Evolutionary conservation across 2,113 vertebrate genomes (phyloP).

Genomic region (Dromiciops gliroides): DNA sequence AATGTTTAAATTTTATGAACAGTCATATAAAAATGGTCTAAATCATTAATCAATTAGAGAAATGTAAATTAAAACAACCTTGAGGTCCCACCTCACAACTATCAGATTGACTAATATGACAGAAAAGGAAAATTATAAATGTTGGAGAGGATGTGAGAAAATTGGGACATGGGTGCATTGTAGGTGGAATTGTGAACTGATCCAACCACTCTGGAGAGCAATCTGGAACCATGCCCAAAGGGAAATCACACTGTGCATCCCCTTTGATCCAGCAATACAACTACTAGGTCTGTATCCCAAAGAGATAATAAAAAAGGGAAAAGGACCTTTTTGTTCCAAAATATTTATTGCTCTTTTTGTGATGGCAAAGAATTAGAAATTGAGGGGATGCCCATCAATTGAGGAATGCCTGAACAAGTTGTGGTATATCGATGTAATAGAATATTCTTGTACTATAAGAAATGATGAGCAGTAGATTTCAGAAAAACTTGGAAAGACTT

Average conservation of each 20-base stretch:
- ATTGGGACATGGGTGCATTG: neutral
- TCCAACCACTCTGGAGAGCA: neutral
- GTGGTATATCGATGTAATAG: neutral
- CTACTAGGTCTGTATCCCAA: neutral
- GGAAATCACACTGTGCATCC: neutral
- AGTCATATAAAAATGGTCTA: neutral
- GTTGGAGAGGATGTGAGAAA: neutral
- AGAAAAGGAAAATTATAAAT: neutral
- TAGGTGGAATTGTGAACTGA: neutral
- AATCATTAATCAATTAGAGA: neutral
- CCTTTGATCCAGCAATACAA: no score
- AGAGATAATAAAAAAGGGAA: neutral
- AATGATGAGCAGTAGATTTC: neutral
- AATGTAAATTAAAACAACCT: neutral
- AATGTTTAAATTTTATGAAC: neutral
- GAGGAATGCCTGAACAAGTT: neutral
- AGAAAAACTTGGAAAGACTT: neutral
- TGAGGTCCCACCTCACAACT: no score
- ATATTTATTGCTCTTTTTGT: neutral
- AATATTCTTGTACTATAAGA: neutral
- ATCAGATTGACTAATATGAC: neutral
- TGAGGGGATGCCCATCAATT: neutral
- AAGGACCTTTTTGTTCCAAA: neutral
- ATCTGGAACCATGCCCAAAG: neutral
- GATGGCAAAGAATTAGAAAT: neutral